phyloP scores from a whole-genome alignment of 2,113 vertebrate species.

The Macrotis lagotis region DNA sequence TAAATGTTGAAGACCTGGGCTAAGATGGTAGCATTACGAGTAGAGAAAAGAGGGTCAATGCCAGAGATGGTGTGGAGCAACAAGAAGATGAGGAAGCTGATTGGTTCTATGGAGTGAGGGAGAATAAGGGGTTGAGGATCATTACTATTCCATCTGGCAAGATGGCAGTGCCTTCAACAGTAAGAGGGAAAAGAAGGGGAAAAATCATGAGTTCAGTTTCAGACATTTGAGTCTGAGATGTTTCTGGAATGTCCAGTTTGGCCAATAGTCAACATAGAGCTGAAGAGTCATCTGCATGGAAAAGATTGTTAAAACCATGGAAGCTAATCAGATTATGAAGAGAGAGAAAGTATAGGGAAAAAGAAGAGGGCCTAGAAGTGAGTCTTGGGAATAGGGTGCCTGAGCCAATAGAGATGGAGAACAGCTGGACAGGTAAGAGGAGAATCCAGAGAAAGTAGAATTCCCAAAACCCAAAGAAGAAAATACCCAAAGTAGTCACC shows the following conservation, averaged over 20 bases:
- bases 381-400: neutral
- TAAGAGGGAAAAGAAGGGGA: neutral
- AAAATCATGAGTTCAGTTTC: neutral
- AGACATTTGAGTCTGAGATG: neutral
- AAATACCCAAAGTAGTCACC: neutral
- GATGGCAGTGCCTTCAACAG: neutral
- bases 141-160: neutral
- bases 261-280: neutral
- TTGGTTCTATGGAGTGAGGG: neutral
- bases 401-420: neutral
- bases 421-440: neutral
- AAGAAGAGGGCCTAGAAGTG: neutral
- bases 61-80: neutral
- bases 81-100: neutral
- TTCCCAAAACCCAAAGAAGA: neutral
- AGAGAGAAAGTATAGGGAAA: neutral
- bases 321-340: neutral
- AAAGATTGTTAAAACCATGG: neutral
- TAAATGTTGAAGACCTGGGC: neutral
- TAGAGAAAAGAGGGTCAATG: neutral
- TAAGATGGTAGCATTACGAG: neutral
- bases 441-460: neutral
- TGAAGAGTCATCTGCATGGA: neutral
- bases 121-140: neutral
- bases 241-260: neutral